Evolutionary conservation across 2,888 invertebrate genomes (phyloP).

Genomic region (Stenurella melanura): DNA sequence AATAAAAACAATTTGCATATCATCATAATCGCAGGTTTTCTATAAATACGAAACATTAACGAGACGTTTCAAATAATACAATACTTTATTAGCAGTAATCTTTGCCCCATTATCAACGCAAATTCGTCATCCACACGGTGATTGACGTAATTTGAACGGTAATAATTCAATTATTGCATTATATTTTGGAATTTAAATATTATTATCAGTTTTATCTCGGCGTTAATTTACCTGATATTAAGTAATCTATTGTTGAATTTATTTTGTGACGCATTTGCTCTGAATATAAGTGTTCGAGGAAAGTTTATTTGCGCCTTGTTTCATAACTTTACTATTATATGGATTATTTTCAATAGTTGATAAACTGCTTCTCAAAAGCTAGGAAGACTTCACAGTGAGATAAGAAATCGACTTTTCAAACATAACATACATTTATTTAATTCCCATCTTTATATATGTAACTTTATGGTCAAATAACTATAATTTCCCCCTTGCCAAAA

Average conservation of each 20-base stretch:
- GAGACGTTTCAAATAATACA: neutral
- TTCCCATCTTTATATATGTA: too few species aligned
- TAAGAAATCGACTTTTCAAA: too few species aligned
- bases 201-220: conserved; percentile 31
- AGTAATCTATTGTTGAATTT: conserved; percentile 31
- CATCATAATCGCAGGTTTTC: neutral
- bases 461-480: too few species aligned
- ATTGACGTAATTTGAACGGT: conserved; percentile 27
- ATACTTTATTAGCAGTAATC: conserved; percentile 25
- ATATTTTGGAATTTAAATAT: conserved; percentile 28
- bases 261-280: conserved; percentile 11
- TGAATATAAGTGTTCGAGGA: neutral
- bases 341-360: too few species aligned
- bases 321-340: too few species aligned
- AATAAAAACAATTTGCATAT: neutral
- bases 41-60: neutral
- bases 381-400: too few species aligned
- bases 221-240: conserved; percentile 26
- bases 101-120: neutral
- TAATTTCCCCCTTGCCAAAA: too few species aligned
- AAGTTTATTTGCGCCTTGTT: too few species aligned
- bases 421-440: too few species aligned
- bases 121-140: conserved; percentile 19
- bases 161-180: conserved; percentile 37
- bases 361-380: too few species aligned